Evolutionary conservation across 2,888 invertebrate genomes (phyloP), one percentile per base, ranked within the genome.

Genomic region (Netelia virgata): DNA sequence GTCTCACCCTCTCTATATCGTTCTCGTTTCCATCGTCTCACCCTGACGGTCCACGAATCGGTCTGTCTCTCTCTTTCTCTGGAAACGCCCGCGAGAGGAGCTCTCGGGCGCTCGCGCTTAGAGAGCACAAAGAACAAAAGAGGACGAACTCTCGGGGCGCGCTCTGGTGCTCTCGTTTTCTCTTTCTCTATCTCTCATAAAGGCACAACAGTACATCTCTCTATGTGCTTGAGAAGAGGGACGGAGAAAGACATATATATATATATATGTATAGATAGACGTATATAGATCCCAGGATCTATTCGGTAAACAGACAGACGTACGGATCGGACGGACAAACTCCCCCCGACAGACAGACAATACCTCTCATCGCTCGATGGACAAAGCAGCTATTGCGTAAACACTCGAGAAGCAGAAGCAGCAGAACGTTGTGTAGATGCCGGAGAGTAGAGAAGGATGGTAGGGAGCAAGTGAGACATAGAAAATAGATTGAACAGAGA

Each of bases 381-480:
- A 93, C 93, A 93, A 93, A 90, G 92, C 92, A 90, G 90, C 93
- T 93, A 92, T 93, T 93, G 92, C 93, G 93, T 93, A 93, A 93
- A 93, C 93, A 93, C 92, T 92, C 91, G 91, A 91, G 88, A 88
- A 89, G 88, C 87, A 90, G 68, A 78, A 74, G 80, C 78, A 72
- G 61, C 70, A 79, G 72, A 79, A 79, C 47, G 43, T 70, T 78
- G 70, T 75, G 73, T 78, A 72, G 77, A 69, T 72, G 18, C 57
- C 77, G 68, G 63, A 79, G 43, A 84, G 66, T 82, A 76, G 68
- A 80, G 69, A 78, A 61, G 23, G 64, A 68, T 57, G 20, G 41
- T 20, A 75, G 41, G 73, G 72, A 81, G 69, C 72, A 81, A 74
- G 84, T 81, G 86, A 81, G 85, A 83, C 73, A 79, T 73, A 83